Evolutionary conservation across 1,140 invertebrate species (phyloP).

Genomic region (Watersipora subatra): DNA sequence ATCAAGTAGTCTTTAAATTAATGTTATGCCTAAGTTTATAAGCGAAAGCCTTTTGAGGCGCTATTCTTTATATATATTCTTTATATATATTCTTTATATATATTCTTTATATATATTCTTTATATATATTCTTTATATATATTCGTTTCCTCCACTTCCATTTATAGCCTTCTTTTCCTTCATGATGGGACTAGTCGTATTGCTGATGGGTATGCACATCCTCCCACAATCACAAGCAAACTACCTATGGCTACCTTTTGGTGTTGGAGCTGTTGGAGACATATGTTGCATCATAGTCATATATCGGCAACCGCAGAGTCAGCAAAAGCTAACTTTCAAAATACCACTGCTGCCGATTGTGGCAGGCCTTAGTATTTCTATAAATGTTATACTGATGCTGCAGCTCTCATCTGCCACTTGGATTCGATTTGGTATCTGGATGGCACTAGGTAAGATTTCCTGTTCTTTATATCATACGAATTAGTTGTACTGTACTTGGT

Average conservation of each 20-base stretch:
- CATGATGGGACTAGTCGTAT: not conserved
- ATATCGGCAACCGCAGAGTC: conserved; percentile 27
- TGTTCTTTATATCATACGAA: too few species aligned
- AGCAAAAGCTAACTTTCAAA: conserved; percentile 23
- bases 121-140: too few species aligned
- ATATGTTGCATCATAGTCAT: conserved; percentile 19
- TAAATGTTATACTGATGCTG: conserved; percentile 29
- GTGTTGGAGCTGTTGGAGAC: conserved; percentile 19
- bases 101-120: too few species aligned
- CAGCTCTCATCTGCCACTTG: conserved; percentile 27
- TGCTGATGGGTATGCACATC: not conserved
- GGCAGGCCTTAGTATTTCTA: conserved; percentile 23
- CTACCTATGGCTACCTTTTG: conserved; percentile 2
- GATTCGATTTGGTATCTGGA: conserved; percentile 32
- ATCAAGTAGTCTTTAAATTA: too few species aligned
- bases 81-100: too few species aligned
- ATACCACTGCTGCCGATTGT: conserved; percentile 33
- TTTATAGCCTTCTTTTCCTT: too few species aligned
- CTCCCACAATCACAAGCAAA: not conserved
- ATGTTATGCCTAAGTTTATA: too few species aligned
- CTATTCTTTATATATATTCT: too few species aligned
- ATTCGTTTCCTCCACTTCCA: too few species aligned
- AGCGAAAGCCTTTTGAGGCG: too few species aligned
- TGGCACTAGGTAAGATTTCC: conserved; percentile 23
- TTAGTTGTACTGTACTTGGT: too few species aligned